A percentile compares a stretch with the other conserved stretches of the same genome.
Conservation (phyloP, 2,888 invertebrate genomes). For the Cataglyphis albicans region DNA sequence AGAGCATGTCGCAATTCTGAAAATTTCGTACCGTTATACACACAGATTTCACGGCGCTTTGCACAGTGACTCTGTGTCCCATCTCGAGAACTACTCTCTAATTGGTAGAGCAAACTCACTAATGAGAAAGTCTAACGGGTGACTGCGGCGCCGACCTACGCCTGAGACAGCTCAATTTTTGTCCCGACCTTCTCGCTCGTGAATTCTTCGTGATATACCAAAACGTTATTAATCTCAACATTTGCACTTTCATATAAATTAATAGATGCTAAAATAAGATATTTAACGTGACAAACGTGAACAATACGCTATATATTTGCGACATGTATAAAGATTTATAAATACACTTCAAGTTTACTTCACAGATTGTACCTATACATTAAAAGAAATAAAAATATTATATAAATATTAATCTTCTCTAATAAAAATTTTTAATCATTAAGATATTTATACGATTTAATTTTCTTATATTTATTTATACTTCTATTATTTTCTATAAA, state of each 20-base stretch:
- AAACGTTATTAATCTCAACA: slow-evolving; percentile 58
- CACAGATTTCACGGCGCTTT: slow-evolving; percentile 68
- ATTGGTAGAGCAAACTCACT: slow-evolving; percentile 70
- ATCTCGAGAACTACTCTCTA: slow-evolving; percentile 72
- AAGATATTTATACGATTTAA: background rate
- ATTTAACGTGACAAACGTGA: background rate
- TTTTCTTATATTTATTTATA: background rate
- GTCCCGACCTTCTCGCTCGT: slow-evolving; percentile 51
- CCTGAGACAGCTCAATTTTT: slow-evolving; percentile 59
- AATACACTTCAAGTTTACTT: background rate
- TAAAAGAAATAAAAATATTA: background rate
- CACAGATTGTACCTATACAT: background rate
- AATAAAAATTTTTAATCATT: background rate
- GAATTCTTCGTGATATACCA: slow-evolving; percentile 33
- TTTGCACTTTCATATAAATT: slow-evolving; percentile 61
- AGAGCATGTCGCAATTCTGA: slow-evolving; percentile 44
- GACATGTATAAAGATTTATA: background rate
- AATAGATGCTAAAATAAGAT: slow-evolving; percentile 17
- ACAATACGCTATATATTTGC: background rate
- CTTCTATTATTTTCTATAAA: background rate
- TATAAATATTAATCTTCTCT: background rate
- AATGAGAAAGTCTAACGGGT: slow-evolving; percentile 72
- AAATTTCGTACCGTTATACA: slow-evolving; percentile 70
- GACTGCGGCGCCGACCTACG: slow-evolving; percentile 60
- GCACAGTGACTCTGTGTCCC: slow-evolving; percentile 70